A percentile compares a stretch with the other conserved stretches of the same genome.
Conservation (phyloP, 2,888 invertebrate genomes). For the Pollenia angustigena region DNA sequence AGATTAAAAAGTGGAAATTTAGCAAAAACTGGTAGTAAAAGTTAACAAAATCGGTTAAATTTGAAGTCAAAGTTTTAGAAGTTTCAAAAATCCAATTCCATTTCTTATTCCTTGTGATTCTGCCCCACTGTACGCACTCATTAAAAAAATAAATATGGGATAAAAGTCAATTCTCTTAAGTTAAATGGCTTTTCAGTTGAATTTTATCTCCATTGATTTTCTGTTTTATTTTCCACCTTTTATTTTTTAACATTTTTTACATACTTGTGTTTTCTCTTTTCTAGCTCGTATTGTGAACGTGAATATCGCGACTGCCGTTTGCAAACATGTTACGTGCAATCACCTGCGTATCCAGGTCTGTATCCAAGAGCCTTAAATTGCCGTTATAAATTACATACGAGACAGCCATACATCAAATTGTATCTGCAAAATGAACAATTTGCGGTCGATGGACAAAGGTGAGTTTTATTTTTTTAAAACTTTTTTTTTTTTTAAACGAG, state of each 20-base stretch:
- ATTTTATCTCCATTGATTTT: neutral
- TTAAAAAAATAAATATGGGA: no score
- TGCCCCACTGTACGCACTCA: no score
- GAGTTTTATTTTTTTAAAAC: conserved; percentile 69
- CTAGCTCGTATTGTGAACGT: conserved; percentile 93
- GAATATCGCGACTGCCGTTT: conserved; percentile 94
- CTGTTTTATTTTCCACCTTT: neutral
- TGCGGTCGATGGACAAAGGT: conserved; percentile 94
- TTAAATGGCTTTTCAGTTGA: no score
- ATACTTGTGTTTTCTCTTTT: conserved; percentile 73
- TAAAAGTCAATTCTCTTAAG: no score
- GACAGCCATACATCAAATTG: conserved; percentile 94
- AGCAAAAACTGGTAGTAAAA: no score
- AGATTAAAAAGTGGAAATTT: no score
- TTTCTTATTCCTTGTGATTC: no score
- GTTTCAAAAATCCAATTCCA: no score
- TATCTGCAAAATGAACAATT: conserved; percentile 97
- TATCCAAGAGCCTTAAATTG: conserved; percentile 96
- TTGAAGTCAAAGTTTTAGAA: no score
- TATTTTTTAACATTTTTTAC: neutral
- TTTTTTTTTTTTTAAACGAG: neutral
- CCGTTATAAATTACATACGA: conserved; percentile 94
- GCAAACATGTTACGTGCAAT: conserved; percentile 97
- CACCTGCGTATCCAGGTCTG: conserved; percentile 96
- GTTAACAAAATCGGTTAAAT: no score